These are phyloP conservation scores for Drosophila cognata DNA, from an alignment of 2,888 invertebrate genomes.

Conservation along the genomic window DNA sequence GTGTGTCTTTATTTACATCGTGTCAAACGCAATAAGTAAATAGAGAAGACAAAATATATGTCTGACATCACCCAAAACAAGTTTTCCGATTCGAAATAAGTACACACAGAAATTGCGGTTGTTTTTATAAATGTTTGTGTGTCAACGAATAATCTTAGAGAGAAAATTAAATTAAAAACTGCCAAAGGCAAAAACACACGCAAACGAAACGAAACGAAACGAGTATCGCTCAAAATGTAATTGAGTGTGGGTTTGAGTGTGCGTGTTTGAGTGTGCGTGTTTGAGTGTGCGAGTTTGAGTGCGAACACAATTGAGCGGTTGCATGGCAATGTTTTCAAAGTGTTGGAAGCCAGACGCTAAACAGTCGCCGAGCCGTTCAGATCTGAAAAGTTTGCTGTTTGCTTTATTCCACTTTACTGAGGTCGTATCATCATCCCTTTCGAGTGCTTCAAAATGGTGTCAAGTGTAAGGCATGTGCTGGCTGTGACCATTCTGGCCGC, in stretches of 20 bases:
- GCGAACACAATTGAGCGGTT: conserved; percentile 13
- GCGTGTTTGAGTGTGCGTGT: background rate
- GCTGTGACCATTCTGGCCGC: conserved; percentile 75
- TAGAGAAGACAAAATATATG: conserved; percentile 34
- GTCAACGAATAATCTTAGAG: conserved; percentile 49
- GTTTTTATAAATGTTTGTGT: conserved; percentile 47
- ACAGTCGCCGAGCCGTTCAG: conserved; percentile 50
- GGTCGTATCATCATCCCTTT: conserved; percentile 1
- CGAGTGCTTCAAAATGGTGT: conserved; percentile 69
- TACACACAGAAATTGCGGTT: conserved; percentile 29
- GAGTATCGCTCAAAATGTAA: conserved; percentile 45
- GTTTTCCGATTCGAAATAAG: conserved; percentile 37
- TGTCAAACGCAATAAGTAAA: conserved; percentile 36
- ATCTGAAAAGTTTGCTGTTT: conserved; percentile 22
- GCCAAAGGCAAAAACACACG: conserved; percentile 32
- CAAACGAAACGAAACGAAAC: conserved; percentile 21
- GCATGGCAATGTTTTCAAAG: conserved; percentile 21
- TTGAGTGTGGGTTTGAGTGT: conserved; percentile 7
- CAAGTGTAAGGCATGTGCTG: conserved; percentile 73
- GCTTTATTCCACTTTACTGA: background rate
- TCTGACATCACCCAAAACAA: conserved; percentile 75
- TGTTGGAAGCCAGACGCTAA: conserved; percentile 41
- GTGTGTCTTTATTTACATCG: background rate
- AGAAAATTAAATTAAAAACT: conserved; percentile 39
- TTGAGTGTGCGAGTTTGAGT: conserved; percentile 13